Percentiles rank a stretch among this genome's conserved stretches.
These are phyloP conservation scores for Stenurella melanura DNA, from an alignment of 2,888 invertebrate genomes.

Conservation along the genomic window DNA sequence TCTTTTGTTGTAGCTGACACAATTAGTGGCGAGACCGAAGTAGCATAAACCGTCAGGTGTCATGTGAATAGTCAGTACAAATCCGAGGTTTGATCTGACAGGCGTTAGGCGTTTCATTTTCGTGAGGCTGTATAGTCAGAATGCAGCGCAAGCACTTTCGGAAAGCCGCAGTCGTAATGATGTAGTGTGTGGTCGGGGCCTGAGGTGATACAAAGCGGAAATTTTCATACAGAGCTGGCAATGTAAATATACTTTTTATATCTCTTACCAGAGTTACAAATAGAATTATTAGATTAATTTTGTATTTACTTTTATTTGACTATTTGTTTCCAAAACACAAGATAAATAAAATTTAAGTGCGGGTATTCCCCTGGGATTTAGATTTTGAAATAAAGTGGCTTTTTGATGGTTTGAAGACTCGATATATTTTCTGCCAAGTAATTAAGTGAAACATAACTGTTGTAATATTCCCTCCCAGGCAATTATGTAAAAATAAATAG, in stretches of 20 bases:
- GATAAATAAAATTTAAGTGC: not conserved
- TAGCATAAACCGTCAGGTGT: constrained; percentile 29
- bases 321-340: not conserved
- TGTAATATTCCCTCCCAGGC: too few species aligned
- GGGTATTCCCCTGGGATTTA: not conserved
- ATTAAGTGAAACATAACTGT: too few species aligned
- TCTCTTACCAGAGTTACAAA: not conserved
- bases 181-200: constrained; percentile 34
- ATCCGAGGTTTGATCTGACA: constrained; percentile 41
- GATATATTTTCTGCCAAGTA: too few species aligned
- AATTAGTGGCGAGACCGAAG: constrained; percentile 18
- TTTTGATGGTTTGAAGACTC: too few species aligned
- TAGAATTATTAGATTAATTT: not conserved
- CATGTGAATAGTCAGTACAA: constrained; percentile 30
- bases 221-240: constrained; percentile 26
- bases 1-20: constrained; percentile 39
- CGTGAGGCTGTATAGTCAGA: constrained; percentile 31
- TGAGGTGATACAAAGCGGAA: constrained; percentile 16
- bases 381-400: not conserved
- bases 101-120: constrained; percentile 28
- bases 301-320: not conserved
- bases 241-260: not conserved
- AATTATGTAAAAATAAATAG: too few species aligned
- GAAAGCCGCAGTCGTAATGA: constrained; percentile 38
- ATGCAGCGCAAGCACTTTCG: constrained; percentile 41